Percentiles rank a stretch among this genome's conserved stretches.
phyloP scores from a whole-genome alignment of 1,140 invertebrate genomes.

The Ganaspis sp. region DNA sequence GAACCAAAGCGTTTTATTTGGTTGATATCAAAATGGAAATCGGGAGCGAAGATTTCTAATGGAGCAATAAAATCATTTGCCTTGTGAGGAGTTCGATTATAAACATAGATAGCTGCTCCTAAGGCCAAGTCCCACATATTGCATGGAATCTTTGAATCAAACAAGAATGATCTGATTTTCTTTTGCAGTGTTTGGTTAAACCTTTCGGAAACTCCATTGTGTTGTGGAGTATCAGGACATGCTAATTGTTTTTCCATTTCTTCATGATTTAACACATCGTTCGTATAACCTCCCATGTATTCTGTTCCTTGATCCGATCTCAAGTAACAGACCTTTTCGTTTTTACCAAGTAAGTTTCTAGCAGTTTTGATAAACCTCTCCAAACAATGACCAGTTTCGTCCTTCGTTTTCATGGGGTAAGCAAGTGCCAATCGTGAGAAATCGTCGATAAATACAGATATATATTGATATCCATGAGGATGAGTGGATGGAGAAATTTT shows the following conservation, averaged over 20 bases:
- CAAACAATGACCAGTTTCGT: not conserved
- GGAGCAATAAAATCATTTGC: slow-evolving; percentile 42
- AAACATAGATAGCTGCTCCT: slow-evolving; percentile 46
- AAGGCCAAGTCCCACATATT: slow-evolving; percentile 62
- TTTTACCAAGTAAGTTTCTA: slow-evolving; percentile 24
- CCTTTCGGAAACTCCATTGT: slow-evolving; percentile 64
- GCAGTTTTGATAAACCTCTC: slow-evolving; percentile 15
- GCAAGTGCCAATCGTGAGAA: not conserved
- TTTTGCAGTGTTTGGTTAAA: slow-evolving; percentile 57
- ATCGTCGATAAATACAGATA: not conserved
- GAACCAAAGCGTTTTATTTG: slow-evolving; percentile 33
- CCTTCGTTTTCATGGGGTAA: not conserved
- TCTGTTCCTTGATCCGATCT: slow-evolving; percentile 35
- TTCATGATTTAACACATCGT: slow-evolving; percentile 16
- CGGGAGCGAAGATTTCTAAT: not conserved
- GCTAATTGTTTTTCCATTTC: slow-evolving; percentile 7
- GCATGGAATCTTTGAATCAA: slow-evolving; percentile 47
- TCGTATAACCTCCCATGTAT: slow-evolving; percentile 30
- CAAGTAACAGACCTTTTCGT: slow-evolving; percentile 35
- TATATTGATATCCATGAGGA: not conserved
- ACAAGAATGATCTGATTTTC: slow-evolving; percentile 51
- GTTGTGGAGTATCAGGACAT: slow-evolving; percentile 55
- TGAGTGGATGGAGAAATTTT: not conserved
- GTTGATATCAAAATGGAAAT: not conserved
- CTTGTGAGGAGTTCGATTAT: slow-evolving; percentile 50